phyloP scores from a whole-genome alignment of 2,888 invertebrate species.

The Carcina quercana region DNA sequence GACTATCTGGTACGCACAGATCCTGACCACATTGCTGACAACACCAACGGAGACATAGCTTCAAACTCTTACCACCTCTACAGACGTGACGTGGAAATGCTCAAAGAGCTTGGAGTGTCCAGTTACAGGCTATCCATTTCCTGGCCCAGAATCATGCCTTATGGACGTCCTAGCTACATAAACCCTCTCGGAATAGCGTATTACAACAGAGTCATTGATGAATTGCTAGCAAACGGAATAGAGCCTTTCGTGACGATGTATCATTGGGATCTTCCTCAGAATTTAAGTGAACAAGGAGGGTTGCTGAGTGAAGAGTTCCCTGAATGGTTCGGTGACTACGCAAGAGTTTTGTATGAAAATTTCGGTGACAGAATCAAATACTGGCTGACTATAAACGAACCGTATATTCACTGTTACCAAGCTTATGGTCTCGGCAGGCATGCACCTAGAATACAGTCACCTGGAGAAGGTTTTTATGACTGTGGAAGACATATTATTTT shows the following conservation, averaged over 20 bases:
- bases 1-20: constrained; percentile 45
- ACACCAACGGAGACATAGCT: constrained; percentile 71
- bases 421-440: constrained; percentile 40
- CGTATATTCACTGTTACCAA: constrained; percentile 47
- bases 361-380: constrained; percentile 64
- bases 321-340: constrained; percentile 72
- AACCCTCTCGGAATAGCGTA: constrained; percentile 76
- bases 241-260: constrained; percentile 75
- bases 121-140: constrained; percentile 76
- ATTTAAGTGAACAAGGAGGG: constrained; percentile 72
- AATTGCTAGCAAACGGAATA: constrained; percentile 69
- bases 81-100: constrained; percentile 61
- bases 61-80: constrained; percentile 79
- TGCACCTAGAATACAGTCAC: constrained; percentile 47
- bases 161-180: constrained; percentile 61
- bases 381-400: constrained; percentile 77
- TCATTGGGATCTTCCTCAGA: constrained; percentile 76
- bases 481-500: constrained; percentile 70
- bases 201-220: constrained; percentile 77
- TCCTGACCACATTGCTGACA: constrained; percentile 35
- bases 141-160: constrained; percentile 79
- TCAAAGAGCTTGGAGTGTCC: constrained; percentile 56
- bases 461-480: constrained; percentile 64
- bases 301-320: constrained; percentile 72
- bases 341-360: constrained; percentile 59